Base-by-base conservation (phyloP, 2,888 invertebrate species). In the Andrena trimmerana region DNA sequence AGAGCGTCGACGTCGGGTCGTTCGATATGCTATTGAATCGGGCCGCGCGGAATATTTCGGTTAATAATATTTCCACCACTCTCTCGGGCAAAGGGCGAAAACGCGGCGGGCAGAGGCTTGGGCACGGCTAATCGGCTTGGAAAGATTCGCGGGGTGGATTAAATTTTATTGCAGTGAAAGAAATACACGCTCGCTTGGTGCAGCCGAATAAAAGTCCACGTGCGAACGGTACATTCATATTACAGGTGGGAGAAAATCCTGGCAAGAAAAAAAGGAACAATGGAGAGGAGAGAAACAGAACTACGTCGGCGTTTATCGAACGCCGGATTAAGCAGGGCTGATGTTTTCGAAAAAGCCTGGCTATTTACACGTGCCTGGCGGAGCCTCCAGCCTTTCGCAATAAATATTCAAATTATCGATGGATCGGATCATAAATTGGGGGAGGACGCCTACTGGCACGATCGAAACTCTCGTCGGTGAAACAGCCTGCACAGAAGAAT, bases 21-120 rank as follows among this genome's bases (percentile, higher is more conserved):
- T 20, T 67, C 72, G 79, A 73, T 78, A 13, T n/a, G 13, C 31
- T 5, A 84, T 67, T 78, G 66, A 75, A 52, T 24, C 54, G 42
- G 20, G 31, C 52, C 29, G 66, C 50, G 54, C 36, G 29, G 29
- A 77, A 65, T 57, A 27, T 68, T 67, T 77, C 76, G 73, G 20
- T 24, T 76, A 69, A 72, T 84, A 75, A 84, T 74, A 80, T 86
- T 78, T 79, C 13, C 57, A 42, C 42, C 13, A 42, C 36, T 60
- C 10, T 0, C 13, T 1, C 52, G 59, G 42, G 65, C 73, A 80
- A 65, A 86, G 52, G 50, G 59, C 33, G 48, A 63, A 69, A 75
- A 66, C 68, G 78, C 66, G 78, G 75, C 4, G 20, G 16, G 60
- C 27, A 3, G 59, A 1, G 31, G 16, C 20, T 52, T 50, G 10